These are phyloP conservation scores for Drosophila paulistorum DNA, from an alignment of 1,140 invertebrate genomes.

Conservation along the genomic window DNA sequence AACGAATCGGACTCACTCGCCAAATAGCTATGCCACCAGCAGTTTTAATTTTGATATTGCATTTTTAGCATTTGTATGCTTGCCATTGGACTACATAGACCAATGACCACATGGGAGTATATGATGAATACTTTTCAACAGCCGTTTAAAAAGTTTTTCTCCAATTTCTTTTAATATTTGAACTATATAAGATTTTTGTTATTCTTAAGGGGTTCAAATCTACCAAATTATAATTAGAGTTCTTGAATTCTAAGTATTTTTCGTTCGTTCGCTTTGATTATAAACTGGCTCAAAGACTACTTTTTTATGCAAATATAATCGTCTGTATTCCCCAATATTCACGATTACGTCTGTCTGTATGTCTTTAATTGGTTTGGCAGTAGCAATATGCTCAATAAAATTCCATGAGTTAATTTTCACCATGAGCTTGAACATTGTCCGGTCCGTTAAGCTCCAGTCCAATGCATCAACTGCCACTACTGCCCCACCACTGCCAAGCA, in stretches of 20 bases:
- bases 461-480: constrained; percentile 12
- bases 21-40: not conserved
- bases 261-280: too few species aligned
- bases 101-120: not conserved
- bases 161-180: not conserved
- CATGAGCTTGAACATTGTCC: constrained; percentile 37
- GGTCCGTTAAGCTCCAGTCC: constrained; percentile 8
- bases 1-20: not conserved
- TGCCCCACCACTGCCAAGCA: constrained; percentile 35
- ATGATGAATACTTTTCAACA: not conserved
- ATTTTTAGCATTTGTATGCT: not conserved
- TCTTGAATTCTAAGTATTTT: too few species aligned
- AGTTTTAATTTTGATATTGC: not conserved
- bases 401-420: constrained; percentile 24
- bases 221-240: too few species aligned
- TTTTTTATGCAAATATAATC: not conserved
- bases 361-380: not conserved
- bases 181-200: not conserved
- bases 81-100: not conserved
- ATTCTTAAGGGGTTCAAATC: too few species aligned
- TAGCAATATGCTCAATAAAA: not conserved
- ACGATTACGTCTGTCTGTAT: not conserved
- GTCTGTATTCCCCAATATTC: not conserved
- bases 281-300: too few species aligned
- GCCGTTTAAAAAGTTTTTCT: not conserved